Conservation (phyloP, 1,140 invertebrate species). For the Scaptodrosophila lebanonensis region DNA sequence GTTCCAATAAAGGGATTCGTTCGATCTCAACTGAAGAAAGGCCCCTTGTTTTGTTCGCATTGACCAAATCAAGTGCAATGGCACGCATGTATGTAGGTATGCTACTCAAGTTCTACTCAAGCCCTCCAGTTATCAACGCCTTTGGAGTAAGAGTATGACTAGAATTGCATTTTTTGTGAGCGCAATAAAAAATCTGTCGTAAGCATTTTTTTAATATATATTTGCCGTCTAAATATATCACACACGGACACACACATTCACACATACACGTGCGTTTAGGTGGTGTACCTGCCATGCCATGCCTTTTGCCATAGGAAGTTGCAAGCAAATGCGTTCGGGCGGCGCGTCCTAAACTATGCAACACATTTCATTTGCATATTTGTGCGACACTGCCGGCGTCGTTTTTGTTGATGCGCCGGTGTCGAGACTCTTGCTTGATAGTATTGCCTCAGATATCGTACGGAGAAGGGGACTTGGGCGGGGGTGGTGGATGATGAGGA, state of each 20-base stretch:
- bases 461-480: neutral
- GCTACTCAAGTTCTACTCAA: too few species aligned
- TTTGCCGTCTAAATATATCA: constrained; percentile 49
- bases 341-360: constrained; percentile 61
- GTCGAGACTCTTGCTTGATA: too few species aligned
- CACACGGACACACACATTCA: constrained; percentile 7
- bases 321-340: constrained; percentile 14
- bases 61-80: too few species aligned
- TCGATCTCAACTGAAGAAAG: too few species aligned
- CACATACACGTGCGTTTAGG: constrained; percentile 4
- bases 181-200: constrained; percentile 36
- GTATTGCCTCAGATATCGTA: too few species aligned
- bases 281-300: too few species aligned
- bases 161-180: too few species aligned
- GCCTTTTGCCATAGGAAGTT: constrained; percentile 9
- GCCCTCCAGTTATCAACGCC: too few species aligned
- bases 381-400: constrained; percentile 47
- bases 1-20: too few species aligned
- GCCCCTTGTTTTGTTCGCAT: too few species aligned
- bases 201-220: constrained; percentile 54
- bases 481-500: constrained; percentile 1
- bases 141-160: too few species aligned
- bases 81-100: too few species aligned
- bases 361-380: constrained; percentile 68
- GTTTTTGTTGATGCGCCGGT: constrained; percentile 15